A percentile compares a stretch with the other conserved stretches of the same genome.
Evolutionary conservation across 2,888 invertebrate species (phyloP).

Genomic region (Agrotis puta): DNA sequence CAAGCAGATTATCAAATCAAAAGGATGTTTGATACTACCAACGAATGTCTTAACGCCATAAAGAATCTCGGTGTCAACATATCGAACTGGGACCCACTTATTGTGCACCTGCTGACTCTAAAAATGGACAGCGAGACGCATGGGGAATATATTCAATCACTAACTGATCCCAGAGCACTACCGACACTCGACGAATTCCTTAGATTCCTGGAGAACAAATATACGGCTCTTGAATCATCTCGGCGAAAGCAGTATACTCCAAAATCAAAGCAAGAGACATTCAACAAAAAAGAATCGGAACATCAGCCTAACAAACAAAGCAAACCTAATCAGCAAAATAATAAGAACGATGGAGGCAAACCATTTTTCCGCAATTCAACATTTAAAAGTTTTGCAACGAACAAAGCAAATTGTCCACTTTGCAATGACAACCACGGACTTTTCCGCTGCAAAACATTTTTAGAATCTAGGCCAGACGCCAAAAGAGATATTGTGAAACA

Average conservation of each 20-base stretch:
- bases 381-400: conserved; percentile 3
- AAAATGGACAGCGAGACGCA: too few relatives aligned
- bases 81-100: too few relatives aligned
- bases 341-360: neutral
- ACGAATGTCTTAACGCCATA: too few relatives aligned
- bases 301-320: neutral
- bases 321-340: conserved; percentile 1
- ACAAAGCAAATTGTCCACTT: neutral
- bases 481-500: neutral
- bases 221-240: neutral
- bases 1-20: too few relatives aligned
- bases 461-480: neutral
- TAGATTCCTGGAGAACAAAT: neutral
- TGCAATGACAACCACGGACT: conserved; percentile 1
- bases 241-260: neutral
- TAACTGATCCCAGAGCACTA: neutral
- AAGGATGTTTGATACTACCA: too few relatives aligned
- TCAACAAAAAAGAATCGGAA: neutral
- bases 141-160: too few relatives aligned
- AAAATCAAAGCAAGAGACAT: neutral
- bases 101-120: too few relatives aligned
- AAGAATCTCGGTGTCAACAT: too few relatives aligned
- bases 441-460: neutral
- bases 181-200: neutral
- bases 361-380: conserved; percentile 2